These are phyloP conservation scores for Nebria salina DNA, from an alignment of 2,888 invertebrate species.

Conservation along the genomic window DNA sequence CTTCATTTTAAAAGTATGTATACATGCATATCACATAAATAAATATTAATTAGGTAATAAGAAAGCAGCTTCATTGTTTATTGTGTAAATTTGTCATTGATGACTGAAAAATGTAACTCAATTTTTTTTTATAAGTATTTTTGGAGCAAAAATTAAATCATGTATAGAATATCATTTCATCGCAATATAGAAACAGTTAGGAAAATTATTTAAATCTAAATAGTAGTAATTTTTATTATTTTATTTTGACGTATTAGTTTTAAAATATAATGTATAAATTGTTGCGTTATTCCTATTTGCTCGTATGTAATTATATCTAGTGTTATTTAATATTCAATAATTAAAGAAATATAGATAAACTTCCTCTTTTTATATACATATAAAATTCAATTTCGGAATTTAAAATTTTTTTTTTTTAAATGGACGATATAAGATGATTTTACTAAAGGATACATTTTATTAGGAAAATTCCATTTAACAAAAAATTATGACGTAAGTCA, in stretches of 20 bases:
- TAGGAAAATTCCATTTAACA: too few species aligned
- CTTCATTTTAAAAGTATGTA: slow-evolving; percentile 39
- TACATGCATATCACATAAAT: slow-evolving; percentile 38
- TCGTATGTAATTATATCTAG: slow-evolving; percentile 42
- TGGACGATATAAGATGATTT: too few species aligned
- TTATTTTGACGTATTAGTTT: slow-evolving; percentile 16
- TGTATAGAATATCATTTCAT: neutral
- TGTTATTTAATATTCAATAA: slow-evolving; percentile 39
- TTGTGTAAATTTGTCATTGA: neutral
- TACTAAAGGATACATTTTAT: too few species aligned
- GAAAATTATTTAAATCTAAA: neutral
- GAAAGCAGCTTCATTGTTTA: neutral
- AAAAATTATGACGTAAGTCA: too few species aligned
- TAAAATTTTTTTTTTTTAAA: too few species aligned
- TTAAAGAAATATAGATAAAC: slow-evolving; percentile 5
- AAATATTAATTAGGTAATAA: slow-evolving; percentile 5
- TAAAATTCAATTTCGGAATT: too few species aligned
- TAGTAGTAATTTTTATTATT: slow-evolving; percentile 13
- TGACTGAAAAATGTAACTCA: neutral
- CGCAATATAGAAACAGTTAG: neutral
- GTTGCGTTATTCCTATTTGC: slow-evolving; percentile 46
- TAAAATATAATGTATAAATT: slow-evolving; percentile 37
- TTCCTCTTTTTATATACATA: neutral
- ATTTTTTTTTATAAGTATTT: neutral
- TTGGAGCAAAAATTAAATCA: neutral